Conservation (phyloP, 2,113 vertebrate species). For the Aldabrachelys gigantea region DNA sequence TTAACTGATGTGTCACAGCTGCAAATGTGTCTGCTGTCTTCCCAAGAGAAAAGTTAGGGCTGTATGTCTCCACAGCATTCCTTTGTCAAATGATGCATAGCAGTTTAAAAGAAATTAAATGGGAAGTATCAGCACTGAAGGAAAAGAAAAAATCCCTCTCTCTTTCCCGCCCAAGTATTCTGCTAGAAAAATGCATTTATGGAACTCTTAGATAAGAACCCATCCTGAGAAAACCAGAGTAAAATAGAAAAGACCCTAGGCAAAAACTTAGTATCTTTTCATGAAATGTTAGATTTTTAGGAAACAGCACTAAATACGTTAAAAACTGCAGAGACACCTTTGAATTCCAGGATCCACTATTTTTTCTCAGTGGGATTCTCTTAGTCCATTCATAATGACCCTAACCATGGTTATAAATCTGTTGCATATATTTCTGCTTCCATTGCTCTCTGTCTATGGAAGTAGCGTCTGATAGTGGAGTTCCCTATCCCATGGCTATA, state of each 20-base stretch:
- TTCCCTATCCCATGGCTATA: not conserved
- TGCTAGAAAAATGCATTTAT: not conserved
- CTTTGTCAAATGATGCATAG: not conserved
- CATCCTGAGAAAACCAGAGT: not conserved
- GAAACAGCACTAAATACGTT: not conserved
- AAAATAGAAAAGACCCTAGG: no score
- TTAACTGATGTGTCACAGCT: not conserved
- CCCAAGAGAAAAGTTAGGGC: not conserved
- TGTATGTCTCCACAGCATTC: not conserved
- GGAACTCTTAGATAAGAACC: not conserved
- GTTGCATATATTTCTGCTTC: not conserved
- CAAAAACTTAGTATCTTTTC: no score
- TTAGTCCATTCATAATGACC: not conserved
- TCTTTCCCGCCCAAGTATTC: not conserved
- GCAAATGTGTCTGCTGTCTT: not conserved
- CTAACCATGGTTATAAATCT: not conserved
- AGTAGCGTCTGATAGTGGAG: not conserved
- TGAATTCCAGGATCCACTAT: not conserved
- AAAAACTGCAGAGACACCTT: not conserved
- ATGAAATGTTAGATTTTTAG: no score
- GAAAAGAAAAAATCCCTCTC: no score
- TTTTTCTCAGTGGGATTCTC: not conserved
- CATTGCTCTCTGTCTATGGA: not conserved
- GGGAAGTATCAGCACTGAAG: no score
- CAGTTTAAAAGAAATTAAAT: not conserved